Conservation (phyloP, 2,113 vertebrate genomes). For the Nothoprocta pentlandii region DNA sequence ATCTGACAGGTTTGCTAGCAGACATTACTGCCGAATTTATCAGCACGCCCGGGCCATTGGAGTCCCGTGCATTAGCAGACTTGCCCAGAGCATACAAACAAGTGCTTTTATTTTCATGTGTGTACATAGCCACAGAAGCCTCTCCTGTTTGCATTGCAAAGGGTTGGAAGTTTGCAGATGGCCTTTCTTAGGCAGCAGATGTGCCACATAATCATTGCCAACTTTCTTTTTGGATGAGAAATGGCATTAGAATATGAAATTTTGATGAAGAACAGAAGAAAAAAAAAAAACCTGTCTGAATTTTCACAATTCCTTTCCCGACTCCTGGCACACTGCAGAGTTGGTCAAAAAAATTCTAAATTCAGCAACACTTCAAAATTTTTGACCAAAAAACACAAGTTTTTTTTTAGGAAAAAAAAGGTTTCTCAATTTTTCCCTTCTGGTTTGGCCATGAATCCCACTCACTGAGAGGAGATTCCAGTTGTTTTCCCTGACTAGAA, state of each 20-base stretch:
- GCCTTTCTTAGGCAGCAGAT: background rate
- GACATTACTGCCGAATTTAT: background rate
- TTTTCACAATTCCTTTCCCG: background rate
- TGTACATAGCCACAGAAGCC: background rate
- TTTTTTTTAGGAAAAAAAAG: conserved; percentile 35
- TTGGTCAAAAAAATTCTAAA: conserved; percentile 51
- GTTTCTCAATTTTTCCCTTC: conserved; percentile 58
- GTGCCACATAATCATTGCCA: background rate
- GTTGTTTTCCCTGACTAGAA: conserved; percentile 55
- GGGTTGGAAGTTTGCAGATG: background rate
- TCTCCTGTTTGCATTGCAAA: accelerated
- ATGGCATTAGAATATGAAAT: background rate
- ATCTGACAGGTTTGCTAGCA: accelerated
- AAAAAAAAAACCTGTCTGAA: background rate
- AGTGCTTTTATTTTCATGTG: background rate
- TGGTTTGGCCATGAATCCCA: conserved; percentile 57
- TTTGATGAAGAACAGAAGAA: conserved; percentile 9
- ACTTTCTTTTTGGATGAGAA: background rate
- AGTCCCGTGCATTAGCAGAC: background rate
- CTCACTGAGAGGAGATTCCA: conserved; percentile 47
- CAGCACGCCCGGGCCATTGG: background rate
- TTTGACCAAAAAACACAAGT: conserved; percentile 46
- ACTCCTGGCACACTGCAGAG: background rate
- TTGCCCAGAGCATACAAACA: background rate
- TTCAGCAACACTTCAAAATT: conserved; percentile 19